Evolutionary conservation across 2,888 invertebrate species (phyloP).

Genomic region (Eristalis tenax): DNA sequence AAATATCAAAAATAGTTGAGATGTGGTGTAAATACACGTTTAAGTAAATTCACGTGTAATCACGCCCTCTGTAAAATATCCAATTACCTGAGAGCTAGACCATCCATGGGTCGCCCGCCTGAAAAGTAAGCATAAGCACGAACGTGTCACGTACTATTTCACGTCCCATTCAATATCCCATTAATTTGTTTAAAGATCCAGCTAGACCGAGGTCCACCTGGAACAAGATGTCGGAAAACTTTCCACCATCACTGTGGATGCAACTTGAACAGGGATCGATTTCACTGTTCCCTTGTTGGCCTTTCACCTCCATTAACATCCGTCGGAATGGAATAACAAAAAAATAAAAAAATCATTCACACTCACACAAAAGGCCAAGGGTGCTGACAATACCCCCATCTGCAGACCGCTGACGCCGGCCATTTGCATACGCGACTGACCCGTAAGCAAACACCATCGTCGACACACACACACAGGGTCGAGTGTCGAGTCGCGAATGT

Average conservation of each 20-base stretch:
- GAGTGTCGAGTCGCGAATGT: slow-evolving; percentile 39
- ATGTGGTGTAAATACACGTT: too few species aligned
- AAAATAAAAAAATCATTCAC: slow-evolving; percentile 15
- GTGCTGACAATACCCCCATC: slow-evolving; percentile 15
- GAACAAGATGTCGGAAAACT: neutral
- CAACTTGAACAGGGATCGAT: neutral
- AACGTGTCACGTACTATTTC: too few species aligned
- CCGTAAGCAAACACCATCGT: slow-evolving; percentile 54
- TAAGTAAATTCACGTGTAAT: too few species aligned
- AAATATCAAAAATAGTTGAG: too few species aligned
- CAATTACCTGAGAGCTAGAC: too few species aligned
- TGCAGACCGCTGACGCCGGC: slow-evolving; percentile 49
- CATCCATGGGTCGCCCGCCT: too few species aligned
- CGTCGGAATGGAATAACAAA: slow-evolving; percentile 35
- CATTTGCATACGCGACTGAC: slow-evolving; percentile 62
- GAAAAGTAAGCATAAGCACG: too few species aligned
- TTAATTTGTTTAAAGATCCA: too few species aligned
- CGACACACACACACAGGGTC: neutral
- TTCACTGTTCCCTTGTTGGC: slow-evolving; percentile 7
- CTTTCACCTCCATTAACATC: slow-evolving; percentile 30
- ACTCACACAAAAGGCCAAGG: slow-evolving; percentile 43
- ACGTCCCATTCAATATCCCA: too few species aligned
- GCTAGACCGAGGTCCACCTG: too few species aligned
- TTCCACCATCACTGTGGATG: neutral
- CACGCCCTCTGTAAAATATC: accelerated